A percentile compares a stretch with the other conserved stretches of the same genome.
These are phyloP conservation scores for Ruditapes philippinarum DNA, from an alignment of 1,140 invertebrate genomes.

Conservation along the genomic window DNA sequence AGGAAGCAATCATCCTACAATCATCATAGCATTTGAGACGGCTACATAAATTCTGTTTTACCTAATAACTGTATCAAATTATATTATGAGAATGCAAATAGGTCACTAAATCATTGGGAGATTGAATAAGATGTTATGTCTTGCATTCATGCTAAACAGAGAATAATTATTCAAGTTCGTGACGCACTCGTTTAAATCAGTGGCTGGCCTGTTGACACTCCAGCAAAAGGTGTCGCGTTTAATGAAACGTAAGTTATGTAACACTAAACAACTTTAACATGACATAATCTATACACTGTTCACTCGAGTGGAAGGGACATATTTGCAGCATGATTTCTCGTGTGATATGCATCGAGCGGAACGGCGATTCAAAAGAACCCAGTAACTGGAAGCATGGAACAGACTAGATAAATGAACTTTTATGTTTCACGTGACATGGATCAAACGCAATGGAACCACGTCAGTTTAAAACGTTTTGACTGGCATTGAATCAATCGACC, in stretches of 20 bases:
- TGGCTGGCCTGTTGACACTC: slow-evolving; percentile 25
- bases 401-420: too few species aligned
- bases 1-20: too few species aligned
- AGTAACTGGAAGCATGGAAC: too few species aligned
- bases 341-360: neutral
- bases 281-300: slow-evolving; percentile 4
- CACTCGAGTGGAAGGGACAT: neutral
- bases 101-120: neutral
- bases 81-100: neutral
- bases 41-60: neutral
- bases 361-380: neutral
- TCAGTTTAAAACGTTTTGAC: too few species aligned
- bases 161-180: slow-evolving; percentile 11
- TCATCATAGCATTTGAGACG: neutral
- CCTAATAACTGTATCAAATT: neutral
- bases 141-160: neutral
- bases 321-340: neutral
- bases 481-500: too few species aligned
- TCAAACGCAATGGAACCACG: too few species aligned
- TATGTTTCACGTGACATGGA: too few species aligned
- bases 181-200: slow-evolving; percentile 26
- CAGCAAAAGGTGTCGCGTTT: neutral
- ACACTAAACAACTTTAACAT: neutral
- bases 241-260: slow-evolving; percentile 45
- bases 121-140: neutral